phyloP scores from a whole-genome alignment of 2,888 invertebrate genomes.

The Lomographa bimaculata region DNA sequence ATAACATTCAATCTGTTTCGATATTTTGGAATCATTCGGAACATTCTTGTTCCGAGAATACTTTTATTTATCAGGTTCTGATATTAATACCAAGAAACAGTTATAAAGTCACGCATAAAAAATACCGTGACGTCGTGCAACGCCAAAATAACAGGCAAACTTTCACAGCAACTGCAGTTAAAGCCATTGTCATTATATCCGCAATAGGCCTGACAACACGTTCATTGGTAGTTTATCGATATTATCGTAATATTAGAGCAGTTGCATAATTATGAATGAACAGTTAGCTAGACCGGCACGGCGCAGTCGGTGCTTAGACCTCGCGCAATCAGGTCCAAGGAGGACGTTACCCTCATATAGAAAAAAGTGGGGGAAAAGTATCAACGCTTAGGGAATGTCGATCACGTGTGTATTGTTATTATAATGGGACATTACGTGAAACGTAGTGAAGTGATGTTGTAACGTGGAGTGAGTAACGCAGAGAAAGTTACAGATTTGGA shows the following conservation, averaged over 20 bases:
- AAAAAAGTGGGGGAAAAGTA: no score
- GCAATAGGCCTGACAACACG: conserved; percentile 12
- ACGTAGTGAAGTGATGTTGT: conserved; percentile 12
- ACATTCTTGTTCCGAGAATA: no score
- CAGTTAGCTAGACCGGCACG: conserved; percentile 45
- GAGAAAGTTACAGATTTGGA: conserved; percentile 7
- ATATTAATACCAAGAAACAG: no score
- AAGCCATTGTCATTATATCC: background rate
- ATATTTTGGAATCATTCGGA: no score
- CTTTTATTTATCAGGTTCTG: no score
- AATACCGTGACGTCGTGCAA: no score
- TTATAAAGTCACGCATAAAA: no score
- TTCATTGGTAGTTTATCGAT: conserved; percentile 48
- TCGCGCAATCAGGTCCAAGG: conserved; percentile 45
- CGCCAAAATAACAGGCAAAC: background rate
- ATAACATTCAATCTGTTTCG: no score
- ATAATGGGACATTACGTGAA: conserved; percentile 7
- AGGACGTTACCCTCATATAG: conserved; percentile 11
- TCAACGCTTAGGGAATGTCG: no score
- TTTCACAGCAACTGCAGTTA: conserved; percentile 10
- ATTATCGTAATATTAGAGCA: conserved; percentile 56
- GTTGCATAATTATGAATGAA: conserved; percentile 65
- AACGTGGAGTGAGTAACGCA: background rate
- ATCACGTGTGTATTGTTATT: no score
- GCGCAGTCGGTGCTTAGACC: conserved; percentile 48